Percentiles rank a stretch among this genome's conserved stretches.
phyloP scores from a whole-genome alignment of 1,140 invertebrate genomes.

The Steinernema feltiae region DNA sequence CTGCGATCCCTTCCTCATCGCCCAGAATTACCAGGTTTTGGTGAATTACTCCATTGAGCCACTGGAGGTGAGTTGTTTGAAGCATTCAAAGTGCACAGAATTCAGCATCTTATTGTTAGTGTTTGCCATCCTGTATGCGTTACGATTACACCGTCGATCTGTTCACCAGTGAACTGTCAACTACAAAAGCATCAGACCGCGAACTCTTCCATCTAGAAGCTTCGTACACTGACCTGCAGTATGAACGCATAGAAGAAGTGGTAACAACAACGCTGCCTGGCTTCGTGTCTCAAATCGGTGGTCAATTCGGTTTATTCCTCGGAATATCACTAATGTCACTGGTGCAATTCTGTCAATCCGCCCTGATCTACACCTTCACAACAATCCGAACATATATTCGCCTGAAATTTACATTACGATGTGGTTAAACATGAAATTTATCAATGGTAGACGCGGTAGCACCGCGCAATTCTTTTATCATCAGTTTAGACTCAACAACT shows the following conservation, averaged over 20 bases:
- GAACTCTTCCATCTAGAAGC: background rate
- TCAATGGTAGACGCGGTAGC: too few species aligned
- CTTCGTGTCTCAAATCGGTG: background rate
- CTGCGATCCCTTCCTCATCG: background rate
- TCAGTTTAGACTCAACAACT: too few species aligned
- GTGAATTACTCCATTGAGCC: background rate
- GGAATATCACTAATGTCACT: background rate
- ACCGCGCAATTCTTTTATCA: too few species aligned
- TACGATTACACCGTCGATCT: background rate
- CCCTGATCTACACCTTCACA: too few species aligned
- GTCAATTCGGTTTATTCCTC: background rate
- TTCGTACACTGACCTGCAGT: background rate
- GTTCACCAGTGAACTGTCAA: background rate
- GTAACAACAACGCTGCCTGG: background rate
- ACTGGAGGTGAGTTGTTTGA: background rate
- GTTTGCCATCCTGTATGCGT: background rate
- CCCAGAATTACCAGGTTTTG: background rate
- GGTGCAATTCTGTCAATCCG: background rate
- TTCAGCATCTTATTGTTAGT: background rate
- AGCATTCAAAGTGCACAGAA: background rate
- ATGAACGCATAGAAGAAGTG: background rate
- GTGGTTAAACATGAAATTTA: too few species aligned
- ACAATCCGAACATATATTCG: too few species aligned
- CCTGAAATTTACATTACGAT: too few species aligned
- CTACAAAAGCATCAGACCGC: background rate